Evolutionary conservation across 2,888 invertebrate genomes (phyloP).

Genomic region (Drosophila birchii): DNA sequence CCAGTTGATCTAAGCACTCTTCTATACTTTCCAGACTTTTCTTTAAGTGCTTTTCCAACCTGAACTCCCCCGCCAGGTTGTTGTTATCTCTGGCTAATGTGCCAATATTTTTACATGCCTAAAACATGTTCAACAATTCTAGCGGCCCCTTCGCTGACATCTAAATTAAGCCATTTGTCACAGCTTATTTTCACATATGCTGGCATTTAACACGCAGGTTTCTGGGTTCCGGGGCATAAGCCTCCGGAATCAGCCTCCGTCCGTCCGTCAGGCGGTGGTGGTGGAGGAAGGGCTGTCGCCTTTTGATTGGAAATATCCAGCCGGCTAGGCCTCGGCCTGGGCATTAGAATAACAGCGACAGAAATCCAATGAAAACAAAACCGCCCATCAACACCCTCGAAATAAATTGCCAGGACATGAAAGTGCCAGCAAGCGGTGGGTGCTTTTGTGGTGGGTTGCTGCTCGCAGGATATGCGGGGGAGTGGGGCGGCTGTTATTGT

Average conservation of each 20-base stretch:
- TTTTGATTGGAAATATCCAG: slow-evolving; percentile 71
- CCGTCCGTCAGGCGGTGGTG: slow-evolving; percentile 47
- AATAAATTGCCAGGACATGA: slow-evolving; percentile 68
- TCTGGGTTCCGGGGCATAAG: slow-evolving; percentile 25
- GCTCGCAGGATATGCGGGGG: slow-evolving; percentile 8
- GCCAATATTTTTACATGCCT: slow-evolving; percentile 75
- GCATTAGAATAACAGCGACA: slow-evolving; percentile 80
- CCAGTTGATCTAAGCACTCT: not conserved
- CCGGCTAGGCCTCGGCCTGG: slow-evolving; percentile 61
- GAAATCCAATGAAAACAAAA: slow-evolving; percentile 83
- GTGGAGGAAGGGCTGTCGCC: slow-evolving; percentile 45
- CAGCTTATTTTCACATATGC: slow-evolving; percentile 85
- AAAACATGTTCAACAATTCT: slow-evolving; percentile 70
- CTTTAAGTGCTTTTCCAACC: not conserved
- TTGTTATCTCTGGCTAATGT: slow-evolving; percentile 71
- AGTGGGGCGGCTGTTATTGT: slow-evolving; percentile 46
- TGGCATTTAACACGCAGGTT: slow-evolving; percentile 83
- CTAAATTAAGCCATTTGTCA: slow-evolving; percentile 85
- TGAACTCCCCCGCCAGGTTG: slow-evolving; percentile 36
- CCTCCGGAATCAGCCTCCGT: slow-evolving; percentile 27
- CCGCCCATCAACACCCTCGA: slow-evolving; percentile 83
- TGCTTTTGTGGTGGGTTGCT: slow-evolving; percentile 18
- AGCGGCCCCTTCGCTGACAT: slow-evolving; percentile 64
- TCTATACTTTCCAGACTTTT: not conserved
- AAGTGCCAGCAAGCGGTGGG: slow-evolving; percentile 33